A percentile compares a stretch with the other conserved stretches of the same genome.
Conservation (phyloP, 2,797 vertebrate genomes). For the Gambelia wislizenii region DNA sequence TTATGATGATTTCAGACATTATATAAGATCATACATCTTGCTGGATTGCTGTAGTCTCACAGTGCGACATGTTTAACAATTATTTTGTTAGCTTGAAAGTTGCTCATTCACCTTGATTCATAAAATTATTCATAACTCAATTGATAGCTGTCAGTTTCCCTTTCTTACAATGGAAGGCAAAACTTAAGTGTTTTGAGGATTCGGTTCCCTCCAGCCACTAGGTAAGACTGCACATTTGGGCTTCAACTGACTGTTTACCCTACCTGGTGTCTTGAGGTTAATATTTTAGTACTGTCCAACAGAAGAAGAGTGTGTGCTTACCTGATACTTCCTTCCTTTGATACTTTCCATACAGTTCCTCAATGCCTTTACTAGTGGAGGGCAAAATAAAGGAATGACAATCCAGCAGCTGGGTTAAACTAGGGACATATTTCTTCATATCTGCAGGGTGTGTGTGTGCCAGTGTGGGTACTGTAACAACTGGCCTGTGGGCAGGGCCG, state of each 20-base stretch:
- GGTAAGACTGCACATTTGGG: neutral
- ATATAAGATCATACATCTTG: conserved; percentile 47
- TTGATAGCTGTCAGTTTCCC: neutral
- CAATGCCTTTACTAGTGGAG: neutral
- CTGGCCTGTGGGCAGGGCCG: no score
- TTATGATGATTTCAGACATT: conserved; percentile 31
- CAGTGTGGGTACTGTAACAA: no score
- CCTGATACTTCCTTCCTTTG: neutral
- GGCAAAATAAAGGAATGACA: no score
- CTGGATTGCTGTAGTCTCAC: conserved; percentile 25
- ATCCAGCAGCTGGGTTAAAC: no score
- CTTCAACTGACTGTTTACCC: neutral
- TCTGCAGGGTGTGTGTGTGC: no score
- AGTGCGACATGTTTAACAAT: conserved; percentile 29
- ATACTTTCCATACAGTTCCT: neutral
- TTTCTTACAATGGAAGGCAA: neutral
- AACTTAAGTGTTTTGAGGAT: neutral
- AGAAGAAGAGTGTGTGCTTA: neutral
- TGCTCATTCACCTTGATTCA: conserved; percentile 7
- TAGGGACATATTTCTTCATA: no score
- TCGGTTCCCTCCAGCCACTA: neutral
- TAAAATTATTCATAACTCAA: conserved; percentile 7
- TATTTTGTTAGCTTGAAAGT: conserved; percentile 26
- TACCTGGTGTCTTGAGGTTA: neutral
- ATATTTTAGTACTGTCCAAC: neutral